Percentiles rank a stretch among this genome's conserved stretches.
phyloP scores from a whole-genome alignment of 2,888 invertebrate species.

The Lobophora halterata region DNA sequence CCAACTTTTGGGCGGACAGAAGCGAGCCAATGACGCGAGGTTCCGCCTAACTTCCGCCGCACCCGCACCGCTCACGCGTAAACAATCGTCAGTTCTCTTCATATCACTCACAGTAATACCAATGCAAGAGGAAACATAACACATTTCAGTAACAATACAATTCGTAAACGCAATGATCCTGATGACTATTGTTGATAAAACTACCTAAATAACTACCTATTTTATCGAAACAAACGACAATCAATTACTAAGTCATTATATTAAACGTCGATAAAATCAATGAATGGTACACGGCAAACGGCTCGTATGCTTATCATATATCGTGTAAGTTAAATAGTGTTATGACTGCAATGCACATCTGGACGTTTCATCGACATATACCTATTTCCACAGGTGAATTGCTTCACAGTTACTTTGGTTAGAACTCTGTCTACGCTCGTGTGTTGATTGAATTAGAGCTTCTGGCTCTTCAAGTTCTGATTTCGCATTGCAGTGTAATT shows the following conservation, averaged over 20 bases:
- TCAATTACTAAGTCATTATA: constrained; percentile 11
- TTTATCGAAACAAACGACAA: background rate
- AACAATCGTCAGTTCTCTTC: constrained; percentile 66
- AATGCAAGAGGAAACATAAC: constrained; percentile 34
- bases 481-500: constrained; percentile 52
- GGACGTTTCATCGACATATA: too few relatives aligned
- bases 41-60: constrained; percentile 72
- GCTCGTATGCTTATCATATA: too few relatives aligned
- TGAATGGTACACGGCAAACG: too few relatives aligned
- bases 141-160: constrained; percentile 21
- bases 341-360: too few relatives aligned
- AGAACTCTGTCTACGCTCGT: background rate
- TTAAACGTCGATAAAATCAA: constrained; percentile 2
- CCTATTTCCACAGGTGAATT: too few relatives aligned
- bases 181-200: constrained; percentile 10
- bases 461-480: constrained; percentile 21
- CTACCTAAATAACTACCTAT: too few relatives aligned
- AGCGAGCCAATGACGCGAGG: constrained; percentile 73
- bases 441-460: constrained; percentile 31
- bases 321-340: too few relatives aligned
- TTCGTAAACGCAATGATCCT: constrained; percentile 27
- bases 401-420: constrained; percentile 3
- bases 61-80: constrained; percentile 54
- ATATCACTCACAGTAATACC: constrained; percentile 38
- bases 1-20: constrained; percentile 57